phyloP scores from a whole-genome alignment of 1,140 invertebrate species.

The Zophobas morio region DNA sequence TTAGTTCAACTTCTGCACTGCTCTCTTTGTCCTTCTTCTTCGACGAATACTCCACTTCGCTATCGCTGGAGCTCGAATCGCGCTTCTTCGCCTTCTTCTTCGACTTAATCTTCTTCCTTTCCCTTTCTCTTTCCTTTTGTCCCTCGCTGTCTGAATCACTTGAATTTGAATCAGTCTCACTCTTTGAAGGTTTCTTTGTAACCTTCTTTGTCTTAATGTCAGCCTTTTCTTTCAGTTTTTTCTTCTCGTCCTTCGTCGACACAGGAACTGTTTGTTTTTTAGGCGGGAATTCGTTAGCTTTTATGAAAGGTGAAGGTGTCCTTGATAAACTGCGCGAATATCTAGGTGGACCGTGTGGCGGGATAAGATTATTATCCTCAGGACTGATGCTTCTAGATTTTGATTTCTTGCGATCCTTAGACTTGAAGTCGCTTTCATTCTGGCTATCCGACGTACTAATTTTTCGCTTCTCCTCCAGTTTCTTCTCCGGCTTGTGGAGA shows the following conservation, averaged over 20 bases:
- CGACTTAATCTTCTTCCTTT: slow-evolving; percentile 68
- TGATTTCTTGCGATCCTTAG: slow-evolving; percentile 59
- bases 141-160: slow-evolving; percentile 70
- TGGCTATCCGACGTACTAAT: slow-evolving; percentile 47
- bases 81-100: slow-evolving; percentile 66
- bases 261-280: slow-evolving; percentile 69
- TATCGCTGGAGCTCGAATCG: slow-evolving; percentile 65
- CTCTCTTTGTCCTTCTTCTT: slow-evolving; percentile 59
- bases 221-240: slow-evolving; percentile 68
- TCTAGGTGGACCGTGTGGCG: slow-evolving; percentile 65
- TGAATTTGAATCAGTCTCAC: slow-evolving; percentile 62
- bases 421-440: slow-evolving; percentile 46
- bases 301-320: slow-evolving; percentile 85
- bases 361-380: slow-evolving; percentile 58
- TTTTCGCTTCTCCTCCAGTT: slow-evolving; percentile 60
- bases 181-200: slow-evolving; percentile 59
- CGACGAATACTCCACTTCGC: slow-evolving; percentile 61
- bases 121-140: slow-evolving; percentile 67
- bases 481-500: slow-evolving; percentile 53
- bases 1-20: slow-evolving; percentile 53
- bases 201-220: slow-evolving; percentile 60
- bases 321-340: slow-evolving; percentile 82
- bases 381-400: slow-evolving; percentile 64
- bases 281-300: slow-evolving; percentile 79
- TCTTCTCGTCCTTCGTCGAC: slow-evolving; percentile 65